Base-by-base conservation (phyloP, 2,113 vertebrate genomes). In the Rhipidura dahli region DNA sequence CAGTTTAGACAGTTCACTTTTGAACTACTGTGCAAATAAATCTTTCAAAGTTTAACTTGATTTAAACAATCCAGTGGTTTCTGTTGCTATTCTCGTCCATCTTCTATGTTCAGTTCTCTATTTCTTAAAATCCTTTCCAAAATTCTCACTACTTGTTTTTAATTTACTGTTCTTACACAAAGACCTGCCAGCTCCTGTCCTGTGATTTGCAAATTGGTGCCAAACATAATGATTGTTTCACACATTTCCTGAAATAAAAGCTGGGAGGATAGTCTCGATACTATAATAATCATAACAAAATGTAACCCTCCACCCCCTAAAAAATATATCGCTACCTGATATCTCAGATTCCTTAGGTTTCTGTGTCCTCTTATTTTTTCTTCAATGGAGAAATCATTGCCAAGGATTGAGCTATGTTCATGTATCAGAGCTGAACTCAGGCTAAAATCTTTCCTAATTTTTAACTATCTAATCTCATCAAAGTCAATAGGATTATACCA, bases 401-500 rank as follows among this genome's bases (percentile, higher is more conserved):
- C 45, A 80, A 73, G 37, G 8, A 69, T 72, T 79, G 40, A 81
- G 16, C 5, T 28, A 4, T 42, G 4, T 57, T 64, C 44, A 35
- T 53, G 11, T 26, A 64, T 50, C 37, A 78, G 7, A 44, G 37
- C 19, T 69, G 33, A 90, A 31, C 11, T 54, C n/a, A 57, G 35
- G 37, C 23, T 91, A 75, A 89, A 89, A 56, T 90, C 3, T 90
- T 78, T 83, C 56, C n/a, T 77, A 70, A 83, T 88, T 86, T 91
- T 83, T 72, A 84, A 42, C 22, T 31, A 28, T 50, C 44, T 91
- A 66, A 77, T 89, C 50, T 83, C 44, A 80, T 20, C 14, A 31
- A 87, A 90, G 1, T 72, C 78, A 88, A 45, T 14, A 80, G 39
- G 33, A 69, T 88, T 94, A 40, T 28, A 83, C 12, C 30, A 83